These are phyloP conservation scores for Oscheius sp. DNA, from an alignment of 2,888 invertebrate species.

Conservation along the genomic window DNA sequence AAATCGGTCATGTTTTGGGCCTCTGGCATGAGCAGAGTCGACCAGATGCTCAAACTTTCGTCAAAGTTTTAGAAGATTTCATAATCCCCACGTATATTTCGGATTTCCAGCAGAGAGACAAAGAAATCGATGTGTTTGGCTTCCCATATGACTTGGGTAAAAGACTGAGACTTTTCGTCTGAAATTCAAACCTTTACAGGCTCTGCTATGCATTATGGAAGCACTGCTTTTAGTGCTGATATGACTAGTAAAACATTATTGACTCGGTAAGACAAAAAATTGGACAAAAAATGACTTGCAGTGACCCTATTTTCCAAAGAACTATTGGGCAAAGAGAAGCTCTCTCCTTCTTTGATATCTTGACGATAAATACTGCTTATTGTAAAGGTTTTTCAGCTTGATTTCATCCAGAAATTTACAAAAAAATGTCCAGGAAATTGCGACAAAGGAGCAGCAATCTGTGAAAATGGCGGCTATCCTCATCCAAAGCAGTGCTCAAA, in stretches of 20 bases:
- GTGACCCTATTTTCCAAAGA: slow-evolving; percentile 61
- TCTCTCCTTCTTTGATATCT: slow-evolving; percentile 66
- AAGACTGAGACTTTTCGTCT: neutral
- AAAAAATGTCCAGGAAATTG: neutral
- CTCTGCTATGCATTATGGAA: slow-evolving; percentile 68
- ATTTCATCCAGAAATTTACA: neutral
- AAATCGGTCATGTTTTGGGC: slow-evolving; percentile 67
- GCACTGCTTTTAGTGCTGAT: slow-evolving; percentile 67
- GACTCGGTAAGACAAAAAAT: slow-evolving; percentile 51
- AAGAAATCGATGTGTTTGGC: slow-evolving; percentile 35
- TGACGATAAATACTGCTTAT: slow-evolving; percentile 66
- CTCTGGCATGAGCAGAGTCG: slow-evolving; percentile 70
- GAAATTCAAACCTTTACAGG: slow-evolving; percentile 66
- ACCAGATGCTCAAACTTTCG: slow-evolving; percentile 61
- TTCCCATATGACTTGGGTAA: neutral
- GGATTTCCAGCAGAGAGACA: slow-evolving; percentile 62
- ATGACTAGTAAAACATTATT: slow-evolving; percentile 63
- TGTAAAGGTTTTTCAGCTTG: slow-evolving; percentile 48
- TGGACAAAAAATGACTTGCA: slow-evolving; percentile 30
- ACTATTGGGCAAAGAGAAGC: slow-evolving; percentile 69
- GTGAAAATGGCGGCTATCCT: slow-evolving; percentile 67
- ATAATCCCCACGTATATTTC: slow-evolving; percentile 64
- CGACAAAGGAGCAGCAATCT: slow-evolving; percentile 37
- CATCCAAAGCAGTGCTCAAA: slow-evolving; percentile 57
- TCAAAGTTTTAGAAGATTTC: slow-evolving; percentile 53